Conservation (phyloP, 2,888 invertebrate genomes). For the Morpho helenor region DNA sequence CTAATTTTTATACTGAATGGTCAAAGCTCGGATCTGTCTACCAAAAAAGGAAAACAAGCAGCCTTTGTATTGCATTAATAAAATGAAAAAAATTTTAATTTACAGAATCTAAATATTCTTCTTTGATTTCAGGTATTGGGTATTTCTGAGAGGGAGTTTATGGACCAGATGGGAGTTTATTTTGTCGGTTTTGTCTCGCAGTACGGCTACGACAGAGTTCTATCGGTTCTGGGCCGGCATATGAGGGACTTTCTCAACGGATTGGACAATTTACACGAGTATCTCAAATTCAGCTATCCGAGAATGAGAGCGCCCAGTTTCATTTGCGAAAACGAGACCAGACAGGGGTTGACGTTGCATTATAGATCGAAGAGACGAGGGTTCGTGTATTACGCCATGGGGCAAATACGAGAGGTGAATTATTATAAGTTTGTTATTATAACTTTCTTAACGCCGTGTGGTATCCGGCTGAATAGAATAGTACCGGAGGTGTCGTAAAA, state of each 20-base stretch:
- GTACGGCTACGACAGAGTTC: conserved; percentile 95
- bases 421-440: not conserved
- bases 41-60: no score
- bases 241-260: conserved; percentile 98
- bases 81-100: no score
- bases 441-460: not conserved
- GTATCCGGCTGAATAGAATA: no score
- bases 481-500: no score
- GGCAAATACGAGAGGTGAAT: conserved; percentile 91
- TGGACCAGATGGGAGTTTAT: conserved; percentile 96
- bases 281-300: conserved; percentile 97
- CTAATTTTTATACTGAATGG: no score
- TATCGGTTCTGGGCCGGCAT: conserved; percentile 94
- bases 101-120: not conserved
- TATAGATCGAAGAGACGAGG: conserved; percentile 95
- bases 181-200: conserved; percentile 96
- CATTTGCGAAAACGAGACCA: conserved; percentile 96
- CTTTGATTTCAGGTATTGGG: conserved; percentile 83
- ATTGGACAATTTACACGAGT: conserved; percentile 97
- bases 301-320: conserved; percentile 95
- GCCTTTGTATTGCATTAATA: no score
- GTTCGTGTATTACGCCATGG: conserved; percentile 98
- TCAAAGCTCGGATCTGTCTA: no score
- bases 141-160: conserved; percentile 93
- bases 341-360: conserved; percentile 94